Evolutionary conservation across 2,113 vertebrate species (phyloP), one percentile per base, ranked within the genome.

Genomic region (Psettodes erumei): DNA sequence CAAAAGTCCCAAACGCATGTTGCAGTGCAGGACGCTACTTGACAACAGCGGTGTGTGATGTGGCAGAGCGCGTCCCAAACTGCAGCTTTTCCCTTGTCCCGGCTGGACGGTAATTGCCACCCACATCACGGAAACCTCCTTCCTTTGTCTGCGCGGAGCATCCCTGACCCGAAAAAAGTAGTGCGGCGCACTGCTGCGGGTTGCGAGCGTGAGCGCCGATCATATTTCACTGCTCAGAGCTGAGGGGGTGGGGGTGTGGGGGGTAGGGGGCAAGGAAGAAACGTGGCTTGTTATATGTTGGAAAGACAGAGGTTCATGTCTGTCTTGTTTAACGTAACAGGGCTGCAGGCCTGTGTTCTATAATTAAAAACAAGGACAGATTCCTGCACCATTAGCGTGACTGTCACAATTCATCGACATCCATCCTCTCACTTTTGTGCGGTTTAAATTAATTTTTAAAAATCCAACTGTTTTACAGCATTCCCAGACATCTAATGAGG

Each of bases 41-140:
- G 28, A 47, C 74, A 70, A 5, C 83, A 67, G 90, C 45, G 21
- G 0, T 16, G 85, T 54, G 86, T 92, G 95, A 96, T 96, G 96
- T 96, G 96, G 96, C 96, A 94, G 84, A 27, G 48, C 27, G 45
- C n/a, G 58, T 65, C 42, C 25, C 21, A 61, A 71, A 48, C 74
- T 40, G 25, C 35, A 40, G 65, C 69, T 68, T 69, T 33, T 55
- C 28, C 11, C 12, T 63, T 21, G 55, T 53, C 28, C 18, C 2
- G 25, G 43, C 62, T 27, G 58, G 53, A 63, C 48, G 78, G 35
- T 79, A 80, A 87, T 77, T 67, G 89, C 76, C 79, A 73, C 71
- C 71, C 64, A 48, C 85, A 7, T 71, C 25, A 77, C 35, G 30
- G 65, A 85, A 35, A 81, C 30, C 71, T 77, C 60, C 77, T 77